Evolutionary conservation across 2,113 vertebrate genomes (phyloP).

Genomic region (Sinocyclocheilus maitianheensis): DNA sequence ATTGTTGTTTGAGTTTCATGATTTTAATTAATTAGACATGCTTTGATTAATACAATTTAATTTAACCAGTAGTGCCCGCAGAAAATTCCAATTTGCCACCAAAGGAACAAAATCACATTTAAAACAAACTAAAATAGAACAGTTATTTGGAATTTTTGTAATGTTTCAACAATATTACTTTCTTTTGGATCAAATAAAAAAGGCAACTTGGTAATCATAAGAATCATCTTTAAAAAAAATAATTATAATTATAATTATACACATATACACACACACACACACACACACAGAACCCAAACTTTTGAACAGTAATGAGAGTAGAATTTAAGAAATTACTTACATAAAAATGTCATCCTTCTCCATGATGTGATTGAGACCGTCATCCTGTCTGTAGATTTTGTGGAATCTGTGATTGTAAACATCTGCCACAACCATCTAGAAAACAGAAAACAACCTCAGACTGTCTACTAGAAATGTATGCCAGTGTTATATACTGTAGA

Average conservation of each 20-base stretch:
- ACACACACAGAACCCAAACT: not conserved
- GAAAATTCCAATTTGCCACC: not conserved
- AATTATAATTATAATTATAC: too few species aligned
- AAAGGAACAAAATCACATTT: not conserved
- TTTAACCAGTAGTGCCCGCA: not conserved
- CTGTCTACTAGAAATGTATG: not conserved
- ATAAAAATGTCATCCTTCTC: constrained; percentile 97
- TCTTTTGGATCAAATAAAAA: not conserved
- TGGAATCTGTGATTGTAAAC: constrained; percentile 98
- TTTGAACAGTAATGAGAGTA: not conserved
- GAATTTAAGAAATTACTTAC: constrained; percentile 73
- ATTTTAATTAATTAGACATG: too few species aligned
- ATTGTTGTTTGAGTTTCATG: too few species aligned
- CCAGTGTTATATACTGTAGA: not conserved
- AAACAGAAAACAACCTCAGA: constrained; percentile 2
- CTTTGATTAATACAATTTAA: too few species aligned
- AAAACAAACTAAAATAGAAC: not conserved
- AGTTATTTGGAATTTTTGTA: not conserved
- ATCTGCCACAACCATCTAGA: constrained; percentile 95
- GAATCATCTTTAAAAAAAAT: not conserved
- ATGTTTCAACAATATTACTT: not conserved
- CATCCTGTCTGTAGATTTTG: constrained; percentile 93
- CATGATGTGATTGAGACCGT: constrained; percentile 92
- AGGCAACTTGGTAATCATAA: not conserved
- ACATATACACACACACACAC: too few species aligned